These are phyloP conservation scores for Cephalopterus ornatus DNA, from an alignment of 2,113 vertebrate species.

Conservation along the genomic window DNA sequence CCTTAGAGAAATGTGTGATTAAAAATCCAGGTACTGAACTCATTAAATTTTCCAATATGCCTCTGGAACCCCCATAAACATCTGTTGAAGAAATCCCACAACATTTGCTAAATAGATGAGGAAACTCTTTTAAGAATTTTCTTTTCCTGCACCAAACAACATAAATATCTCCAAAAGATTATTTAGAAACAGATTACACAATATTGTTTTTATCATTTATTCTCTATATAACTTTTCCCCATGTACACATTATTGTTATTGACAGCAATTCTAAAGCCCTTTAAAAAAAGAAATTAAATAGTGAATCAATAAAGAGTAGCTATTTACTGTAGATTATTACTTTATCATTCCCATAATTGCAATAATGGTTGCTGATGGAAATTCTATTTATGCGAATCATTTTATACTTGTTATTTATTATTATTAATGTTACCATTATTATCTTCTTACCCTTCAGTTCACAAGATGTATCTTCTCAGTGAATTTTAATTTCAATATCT, in stretches of 20 bases:
- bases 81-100: slow-evolving; percentile 43
- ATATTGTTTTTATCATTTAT: slow-evolving; percentile 34
- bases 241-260: slow-evolving; percentile 72
- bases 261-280: slow-evolving; percentile 70
- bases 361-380: slow-evolving; percentile 83
- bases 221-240: slow-evolving; percentile 33
- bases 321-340: slow-evolving; percentile 88
- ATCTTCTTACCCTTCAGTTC: slow-evolving; percentile 83
- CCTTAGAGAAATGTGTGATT: slow-evolving; percentile 35
- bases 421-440: slow-evolving; percentile 84
- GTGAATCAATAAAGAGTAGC: slow-evolving; percentile 86
- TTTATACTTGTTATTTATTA: slow-evolving; percentile 93
- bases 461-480: slow-evolving; percentile 85
- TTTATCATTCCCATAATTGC: slow-evolving; percentile 84
- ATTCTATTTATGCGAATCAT: slow-evolving; percentile 87
- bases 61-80: slow-evolving; percentile 26
- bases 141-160: slow-evolving; percentile 33
- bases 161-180: slow-evolving; percentile 54
- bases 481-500: slow-evolving; percentile 92
- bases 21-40: slow-evolving; percentile 45
- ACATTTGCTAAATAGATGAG: background rate
- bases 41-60: slow-evolving; percentile 18
- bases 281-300: slow-evolving; percentile 73
- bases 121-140: slow-evolving; percentile 37
- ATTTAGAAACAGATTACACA: slow-evolving; percentile 48